Base-by-base conservation (phyloP, 23 tunicate genomes). In the Clavelina lepadiformis region DNA sequence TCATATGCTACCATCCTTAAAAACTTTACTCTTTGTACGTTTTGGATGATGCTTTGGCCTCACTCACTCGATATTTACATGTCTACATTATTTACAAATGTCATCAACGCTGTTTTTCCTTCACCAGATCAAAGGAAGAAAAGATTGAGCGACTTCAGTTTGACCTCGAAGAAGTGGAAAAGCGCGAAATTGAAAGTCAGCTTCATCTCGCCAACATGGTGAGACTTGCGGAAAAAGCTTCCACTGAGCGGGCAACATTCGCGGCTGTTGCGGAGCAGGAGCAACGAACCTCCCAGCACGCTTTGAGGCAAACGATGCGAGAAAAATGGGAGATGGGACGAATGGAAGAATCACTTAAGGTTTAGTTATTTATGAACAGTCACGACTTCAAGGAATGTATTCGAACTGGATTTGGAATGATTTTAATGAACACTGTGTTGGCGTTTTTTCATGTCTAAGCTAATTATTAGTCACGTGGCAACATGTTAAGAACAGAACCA, bases 321-420 rank as follows among this genome's bases (percentile, higher is more conserved):
- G 96, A 75, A 31, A 82, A 87, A 50, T 87, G 86, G 86, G 87
- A 87, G 56, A 32, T 87, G 72, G 96, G 96, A 47, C 79, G 55
- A 79, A 79, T 87, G 96, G 96, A 87, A 50, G 74, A 87, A 51
- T 61, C 96, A 0, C 55, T 87, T 13, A 79, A 55, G 62, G 96
- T 87, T 1, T 20, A 38, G 0, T 19, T 46, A 0, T 0, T 0
- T 46, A n/a, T n/a, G n/a, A n/a, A n/a, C n/a, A n/a, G n/a, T n/a
- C n/a, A n/a, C n/a, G n/a, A n/a, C n/a, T n/a, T n/a, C n/a, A n/a
- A n/a, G n/a, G n/a, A n/a, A n/a, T n/a, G n/a, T n/a, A n/a, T n/a
- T n/a, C n/a, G n/a, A n/a, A n/a, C n/a, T n/a, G n/a, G n/a, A n/a
- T n/a, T n/a, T n/a, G n/a, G n/a, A n/a, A n/a, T n/a, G n/a, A n/a